These are phyloP conservation scores for Upupa epops DNA, from an alignment of 2,113 vertebrate species.

Conservation along the genomic window DNA sequence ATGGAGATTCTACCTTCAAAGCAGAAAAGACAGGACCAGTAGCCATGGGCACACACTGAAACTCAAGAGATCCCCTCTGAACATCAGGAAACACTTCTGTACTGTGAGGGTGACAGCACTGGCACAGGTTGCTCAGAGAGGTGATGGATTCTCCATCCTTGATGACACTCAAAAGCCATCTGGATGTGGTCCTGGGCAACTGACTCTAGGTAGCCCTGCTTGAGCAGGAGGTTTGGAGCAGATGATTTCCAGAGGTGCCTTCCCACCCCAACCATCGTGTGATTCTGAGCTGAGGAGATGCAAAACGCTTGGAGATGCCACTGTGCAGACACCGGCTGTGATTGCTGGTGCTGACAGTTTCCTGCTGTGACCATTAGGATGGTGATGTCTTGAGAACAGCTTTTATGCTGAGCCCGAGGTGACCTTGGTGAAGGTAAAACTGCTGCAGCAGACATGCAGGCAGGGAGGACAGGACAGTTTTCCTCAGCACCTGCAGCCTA, in stretches of 20 bases:
- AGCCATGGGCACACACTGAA: background rate
- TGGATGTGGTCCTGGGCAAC: background rate
- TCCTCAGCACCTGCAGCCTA: background rate
- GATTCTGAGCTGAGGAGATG: background rate
- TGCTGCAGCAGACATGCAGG: too few relatives aligned
- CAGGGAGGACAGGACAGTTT: background rate
- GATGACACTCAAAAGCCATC: too few relatives aligned
- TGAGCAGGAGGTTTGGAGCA: background rate
- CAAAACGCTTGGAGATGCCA: background rate
- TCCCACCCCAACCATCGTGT: background rate
- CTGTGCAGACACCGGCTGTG: rapidly evolving
- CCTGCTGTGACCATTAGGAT: too few relatives aligned
- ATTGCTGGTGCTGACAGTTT: rapidly evolving
- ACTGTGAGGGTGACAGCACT: background rate
- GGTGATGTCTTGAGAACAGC: background rate
- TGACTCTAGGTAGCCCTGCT: background rate
- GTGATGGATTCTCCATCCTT: too few relatives aligned
- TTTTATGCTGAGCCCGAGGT: background rate
- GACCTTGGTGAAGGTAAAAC: background rate
- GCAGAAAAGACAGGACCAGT: background rate
- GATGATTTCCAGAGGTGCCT: background rate
- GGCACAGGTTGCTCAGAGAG: too few relatives aligned
- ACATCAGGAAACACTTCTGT: background rate
- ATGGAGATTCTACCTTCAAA: rapidly evolving
- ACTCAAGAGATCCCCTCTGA: background rate